Base-by-base conservation (phyloP, 2,888 invertebrate species). In the Melangyna quadrimaculata region DNA sequence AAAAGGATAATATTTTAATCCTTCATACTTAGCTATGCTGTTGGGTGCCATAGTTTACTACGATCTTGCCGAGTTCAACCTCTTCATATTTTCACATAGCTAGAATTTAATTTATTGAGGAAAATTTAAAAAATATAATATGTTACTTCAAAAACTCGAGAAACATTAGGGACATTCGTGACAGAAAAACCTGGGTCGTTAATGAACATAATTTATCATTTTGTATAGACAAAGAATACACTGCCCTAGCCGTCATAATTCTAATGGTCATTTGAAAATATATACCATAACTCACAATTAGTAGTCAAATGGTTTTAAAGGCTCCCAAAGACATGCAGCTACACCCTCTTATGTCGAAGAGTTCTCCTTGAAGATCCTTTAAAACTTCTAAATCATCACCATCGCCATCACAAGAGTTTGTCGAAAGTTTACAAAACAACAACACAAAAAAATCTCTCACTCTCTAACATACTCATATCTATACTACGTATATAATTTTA, bases 251-350 rank as follows among this genome's bases (percentile, higher is more conserved):
- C 29, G 29, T 61, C 27, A 61, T 37, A 61, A 77, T 51, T 37
- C 45, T 45, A 78, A 72, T 55, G 63, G 32, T 35, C 35, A 55
- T 55, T 65, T 57, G 14, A 45, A 71, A 57, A 55, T 72, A 57
- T 43, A 59, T 12, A 29, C 59, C 24, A 78, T 73, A 73, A 73
- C 45, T 79, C 35, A 59, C 40, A 67, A 79, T 79, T 79, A 73
- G 27, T 51, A 59, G 40, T 37, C 48, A 73, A 79, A 73, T 59
- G 40, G 40, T 67, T 79, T 73, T 67, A 67, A 45, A 40, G 40
- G 8, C 22, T 14, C 22, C 32, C 29, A 19, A 10, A 67, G 67
- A 73, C 73, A 51, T n/a, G n/a, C n/a, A n/a, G n/a, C n/a, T n/a
- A n/a, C 48, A 8, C 45, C 22, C 45, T 65, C 10, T 65, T 45